Percentiles rank a stretch among this genome's conserved stretches.
phyloP scores from a whole-genome alignment of 2,797 vertebrate genomes.

The Garrulus glandarius region DNA sequence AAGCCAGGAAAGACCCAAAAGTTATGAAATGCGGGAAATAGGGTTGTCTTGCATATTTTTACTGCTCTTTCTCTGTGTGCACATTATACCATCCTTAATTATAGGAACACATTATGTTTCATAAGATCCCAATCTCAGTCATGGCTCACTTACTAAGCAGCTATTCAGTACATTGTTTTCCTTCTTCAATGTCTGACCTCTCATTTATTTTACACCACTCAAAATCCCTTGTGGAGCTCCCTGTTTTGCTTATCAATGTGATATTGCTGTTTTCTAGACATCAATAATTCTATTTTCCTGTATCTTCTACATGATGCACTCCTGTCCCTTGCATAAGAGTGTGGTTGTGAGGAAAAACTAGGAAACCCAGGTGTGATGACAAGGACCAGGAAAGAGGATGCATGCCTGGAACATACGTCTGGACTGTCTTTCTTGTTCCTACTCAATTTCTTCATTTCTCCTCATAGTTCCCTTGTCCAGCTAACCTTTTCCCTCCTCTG shows the following conservation, averaged over 20 bases:
- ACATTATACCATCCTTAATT: neutral
- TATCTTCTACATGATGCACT: neutral
- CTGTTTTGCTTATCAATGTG: neutral
- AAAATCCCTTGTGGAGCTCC: neutral
- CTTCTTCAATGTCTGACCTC: neutral
- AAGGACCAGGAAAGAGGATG: neutral
- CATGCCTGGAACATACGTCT: fast-evolving
- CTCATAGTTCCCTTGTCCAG: neutral
- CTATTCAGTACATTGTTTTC: neutral
- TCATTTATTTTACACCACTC: neutral
- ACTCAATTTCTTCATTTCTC: neutral
- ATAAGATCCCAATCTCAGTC: neutral
- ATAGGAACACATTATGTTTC: neutral
- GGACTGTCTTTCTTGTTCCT: neutral
- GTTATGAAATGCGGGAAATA: neutral
- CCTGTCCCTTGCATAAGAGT: neutral
- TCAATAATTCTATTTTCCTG: neutral
- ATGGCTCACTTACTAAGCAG: neutral
- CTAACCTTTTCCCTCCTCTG: neutral
- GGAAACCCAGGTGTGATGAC: neutral
- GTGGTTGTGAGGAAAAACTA: neutral
- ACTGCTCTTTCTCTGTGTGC: neutral
- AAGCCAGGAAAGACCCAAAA: neutral
- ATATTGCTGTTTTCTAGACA: neutral
- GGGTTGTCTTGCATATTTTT: neutral